phyloP scores from a whole-genome alignment of 2,888 invertebrate genomes.

The Eupithecia abbreviata region DNA sequence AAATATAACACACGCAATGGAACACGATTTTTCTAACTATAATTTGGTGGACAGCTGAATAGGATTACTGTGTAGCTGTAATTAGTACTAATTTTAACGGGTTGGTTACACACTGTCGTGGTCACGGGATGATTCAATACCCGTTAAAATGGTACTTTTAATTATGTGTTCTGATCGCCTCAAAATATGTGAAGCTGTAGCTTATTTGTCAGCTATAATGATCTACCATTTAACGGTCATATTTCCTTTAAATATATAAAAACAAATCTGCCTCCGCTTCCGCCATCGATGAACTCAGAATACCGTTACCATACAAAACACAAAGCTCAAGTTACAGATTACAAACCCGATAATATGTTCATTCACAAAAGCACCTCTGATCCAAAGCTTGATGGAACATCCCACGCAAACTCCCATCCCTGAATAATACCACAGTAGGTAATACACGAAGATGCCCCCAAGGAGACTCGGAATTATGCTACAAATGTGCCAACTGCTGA shows the following conservation, averaged over 20 bases:
- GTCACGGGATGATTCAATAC: no score
- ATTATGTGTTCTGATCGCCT: no score
- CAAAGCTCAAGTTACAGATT: background rate
- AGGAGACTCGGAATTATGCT: constrained; percentile 64
- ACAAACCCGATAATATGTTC: background rate
- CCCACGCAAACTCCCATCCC: constrained; percentile 47
- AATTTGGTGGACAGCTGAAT: background rate
- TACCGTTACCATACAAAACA: background rate
- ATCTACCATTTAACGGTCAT: background rate
- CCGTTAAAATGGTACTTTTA: no score
- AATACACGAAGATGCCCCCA: constrained; percentile 43
- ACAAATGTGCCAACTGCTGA: constrained; percentile 78
- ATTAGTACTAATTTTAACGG: no score
- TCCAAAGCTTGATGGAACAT: background rate
- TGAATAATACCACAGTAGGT: constrained; percentile 64
- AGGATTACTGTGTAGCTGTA: background rate
- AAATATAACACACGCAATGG: background rate
- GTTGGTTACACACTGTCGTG: no score
- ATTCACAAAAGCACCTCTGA: background rate
- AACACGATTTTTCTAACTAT: background rate
- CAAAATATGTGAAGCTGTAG: background rate
- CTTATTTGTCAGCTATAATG: background rate
- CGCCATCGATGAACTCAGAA: background rate
- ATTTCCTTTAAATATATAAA: background rate
- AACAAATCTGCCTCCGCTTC: background rate